Conservation (phyloP, 2,888 invertebrate species). For the Phaonia tiefii region DNA sequence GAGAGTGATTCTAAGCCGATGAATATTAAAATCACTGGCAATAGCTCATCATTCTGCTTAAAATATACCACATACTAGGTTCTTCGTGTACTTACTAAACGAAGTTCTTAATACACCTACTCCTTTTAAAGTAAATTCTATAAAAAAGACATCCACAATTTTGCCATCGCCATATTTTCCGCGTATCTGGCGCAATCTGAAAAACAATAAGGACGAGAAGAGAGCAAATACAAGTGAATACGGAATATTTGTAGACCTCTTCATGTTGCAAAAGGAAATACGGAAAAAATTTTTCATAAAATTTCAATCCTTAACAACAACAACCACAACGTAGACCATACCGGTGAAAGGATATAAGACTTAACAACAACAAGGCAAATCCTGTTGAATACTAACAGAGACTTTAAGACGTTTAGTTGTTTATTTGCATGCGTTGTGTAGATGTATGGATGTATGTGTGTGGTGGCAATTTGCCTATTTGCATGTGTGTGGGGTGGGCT, state of each 20-base stretch:
- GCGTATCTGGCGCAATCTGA: no score
- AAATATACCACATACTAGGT: no score
- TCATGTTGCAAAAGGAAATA: neutral
- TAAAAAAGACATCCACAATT: neutral
- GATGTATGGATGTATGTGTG: slow-evolving; percentile 55
- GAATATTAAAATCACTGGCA: no score
- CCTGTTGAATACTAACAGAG: slow-evolving; percentile 41
- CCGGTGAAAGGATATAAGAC: neutral
- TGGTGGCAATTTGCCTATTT: no score
- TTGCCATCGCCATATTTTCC: neutral
- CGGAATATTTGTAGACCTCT: neutral
- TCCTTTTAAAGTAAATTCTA: no score
- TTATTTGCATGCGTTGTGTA: slow-evolving; percentile 50
- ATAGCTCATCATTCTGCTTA: no score
- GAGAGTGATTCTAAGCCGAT: no score
- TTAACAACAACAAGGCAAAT: slow-evolving; percentile 12
- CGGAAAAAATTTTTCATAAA: slow-evolving; percentile 14
- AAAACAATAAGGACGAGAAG: no score
- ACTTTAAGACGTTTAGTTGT: slow-evolving; percentile 34
- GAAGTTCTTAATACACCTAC: no score
- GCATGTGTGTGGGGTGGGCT: no score
- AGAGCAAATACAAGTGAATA: neutral
- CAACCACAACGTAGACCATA: neutral
- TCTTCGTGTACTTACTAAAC: no score
- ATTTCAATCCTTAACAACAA: neutral